Conservation (phyloP, 2,113 vertebrate species). For the Natator depressus region DNA sequence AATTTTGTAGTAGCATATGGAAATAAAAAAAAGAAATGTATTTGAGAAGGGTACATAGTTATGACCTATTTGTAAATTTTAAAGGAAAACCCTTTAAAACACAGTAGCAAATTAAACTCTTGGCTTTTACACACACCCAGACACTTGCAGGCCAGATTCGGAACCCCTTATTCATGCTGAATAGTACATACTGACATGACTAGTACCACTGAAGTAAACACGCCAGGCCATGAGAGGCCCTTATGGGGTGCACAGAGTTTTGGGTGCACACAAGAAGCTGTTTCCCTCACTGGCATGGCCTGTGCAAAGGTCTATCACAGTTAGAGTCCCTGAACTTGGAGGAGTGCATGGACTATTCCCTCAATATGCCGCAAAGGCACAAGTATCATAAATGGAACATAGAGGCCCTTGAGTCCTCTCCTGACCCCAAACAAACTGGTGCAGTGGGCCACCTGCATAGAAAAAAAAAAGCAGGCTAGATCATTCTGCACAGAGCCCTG, state of each 20-base stretch:
- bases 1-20: background rate
- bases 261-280: background rate
- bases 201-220: background rate
- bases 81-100: conserved; percentile 8
- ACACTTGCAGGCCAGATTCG: background rate
- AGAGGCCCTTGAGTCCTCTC: background rate
- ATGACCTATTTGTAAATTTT: background rate
- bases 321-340: background rate
- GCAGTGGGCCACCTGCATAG: background rate
- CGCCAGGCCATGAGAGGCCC: background rate
- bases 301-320: background rate
- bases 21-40: conserved; percentile 54
- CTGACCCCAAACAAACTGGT: background rate
- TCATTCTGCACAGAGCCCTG: background rate
- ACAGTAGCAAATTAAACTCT: background rate
- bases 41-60: conserved; percentile 20
- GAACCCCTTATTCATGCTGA: background rate
- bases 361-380: background rate
- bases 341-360: fast-evolving
- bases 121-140: background rate
- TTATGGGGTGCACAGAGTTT: background rate
- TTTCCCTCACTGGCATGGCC: background rate
- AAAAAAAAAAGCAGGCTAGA: background rate
- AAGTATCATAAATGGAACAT: background rate
- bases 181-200: background rate